Conservation (phyloP, 2,888 invertebrate genomes). For the Caenorhabditis virilis region DNA sequence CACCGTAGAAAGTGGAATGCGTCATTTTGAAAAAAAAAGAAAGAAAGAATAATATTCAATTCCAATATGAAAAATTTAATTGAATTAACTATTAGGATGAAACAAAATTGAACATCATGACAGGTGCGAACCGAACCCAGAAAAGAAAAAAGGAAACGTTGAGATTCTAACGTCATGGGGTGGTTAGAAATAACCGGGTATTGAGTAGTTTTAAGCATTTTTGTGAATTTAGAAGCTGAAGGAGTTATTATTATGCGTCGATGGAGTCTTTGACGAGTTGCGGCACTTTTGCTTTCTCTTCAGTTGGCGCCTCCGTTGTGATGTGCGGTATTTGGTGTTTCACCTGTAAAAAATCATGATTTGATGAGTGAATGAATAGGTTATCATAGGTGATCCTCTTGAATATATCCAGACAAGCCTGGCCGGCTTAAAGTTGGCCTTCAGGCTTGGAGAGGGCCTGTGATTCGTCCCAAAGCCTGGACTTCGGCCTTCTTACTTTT, state of each 20-base stretch:
- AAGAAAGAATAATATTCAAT: constrained; percentile 5
- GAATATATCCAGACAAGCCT: no score
- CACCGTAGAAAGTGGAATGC: constrained; percentile 40
- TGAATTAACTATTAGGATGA: no score
- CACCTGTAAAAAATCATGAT: constrained; percentile 29
- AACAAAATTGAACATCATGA: not conserved
- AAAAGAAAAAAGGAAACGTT: no score
- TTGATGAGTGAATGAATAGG: not conserved
- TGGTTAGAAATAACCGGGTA: no score
- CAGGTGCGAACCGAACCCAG: not conserved
- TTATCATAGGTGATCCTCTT: no score
- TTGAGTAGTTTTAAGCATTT: no score
- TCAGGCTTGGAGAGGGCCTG: no score
- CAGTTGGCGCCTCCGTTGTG: constrained; percentile 51
- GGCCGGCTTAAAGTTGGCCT: no score
- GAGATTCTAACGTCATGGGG: no score
- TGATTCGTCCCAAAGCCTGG: no score
- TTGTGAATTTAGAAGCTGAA: not conserved
- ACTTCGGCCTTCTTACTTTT: no score
- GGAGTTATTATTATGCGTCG: constrained; percentile 34
- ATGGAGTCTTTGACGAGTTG: constrained; percentile 53
- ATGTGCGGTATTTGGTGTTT: constrained; percentile 57
- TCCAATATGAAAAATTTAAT: no score
- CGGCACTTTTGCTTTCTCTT: constrained; percentile 51
- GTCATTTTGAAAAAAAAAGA: constrained; percentile 25